Evolutionary conservation across 35 echinoderm and acorn worm genomes (phyloP).

Genomic region (Amphiura filiformis): DNA sequence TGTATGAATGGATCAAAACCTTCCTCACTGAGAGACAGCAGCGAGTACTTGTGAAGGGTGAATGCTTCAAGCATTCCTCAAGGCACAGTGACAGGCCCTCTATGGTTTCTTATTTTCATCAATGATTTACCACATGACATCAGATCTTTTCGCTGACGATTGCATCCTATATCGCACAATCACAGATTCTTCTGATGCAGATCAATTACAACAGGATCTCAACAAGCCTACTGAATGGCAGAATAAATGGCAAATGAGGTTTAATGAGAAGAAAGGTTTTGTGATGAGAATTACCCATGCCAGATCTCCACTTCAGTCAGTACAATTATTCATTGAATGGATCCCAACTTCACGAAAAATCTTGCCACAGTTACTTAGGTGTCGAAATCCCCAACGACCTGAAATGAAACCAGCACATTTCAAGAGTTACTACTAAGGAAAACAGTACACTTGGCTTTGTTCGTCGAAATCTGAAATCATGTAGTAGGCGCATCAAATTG

Average conservation of each 20-base stretch:
- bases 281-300: conserved; percentile 4
- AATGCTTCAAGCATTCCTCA: conserved; percentile 55
- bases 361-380: conserved; percentile 27
- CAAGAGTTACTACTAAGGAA: conserved; percentile 29
- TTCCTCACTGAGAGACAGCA: conserved; percentile 41
- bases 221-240: conserved; percentile 7
- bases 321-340: conserved; percentile 17
- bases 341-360: not conserved
- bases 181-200: not conserved
- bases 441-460: conserved; percentile 37
- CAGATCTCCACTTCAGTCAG: not conserved
- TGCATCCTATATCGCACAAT: conserved; percentile 34
- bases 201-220: conserved; percentile 41
- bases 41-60: conserved; percentile 46
- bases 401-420: conserved; percentile 33
- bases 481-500: conserved; percentile 11
- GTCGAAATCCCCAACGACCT: conserved; percentile 21
- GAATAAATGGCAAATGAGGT: conserved; percentile 43
- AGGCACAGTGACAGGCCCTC: conserved; percentile 54
- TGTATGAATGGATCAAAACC: not conserved
- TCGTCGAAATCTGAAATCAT: not conserved
- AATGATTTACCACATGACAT: conserved; percentile 30
- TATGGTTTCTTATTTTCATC: conserved; percentile 49
- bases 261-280: conserved; percentile 33
- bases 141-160: conserved; percentile 27